phyloP scores from a whole-genome alignment of 2,797 vertebrate genomes.

The Smutsia temminckii region DNA sequence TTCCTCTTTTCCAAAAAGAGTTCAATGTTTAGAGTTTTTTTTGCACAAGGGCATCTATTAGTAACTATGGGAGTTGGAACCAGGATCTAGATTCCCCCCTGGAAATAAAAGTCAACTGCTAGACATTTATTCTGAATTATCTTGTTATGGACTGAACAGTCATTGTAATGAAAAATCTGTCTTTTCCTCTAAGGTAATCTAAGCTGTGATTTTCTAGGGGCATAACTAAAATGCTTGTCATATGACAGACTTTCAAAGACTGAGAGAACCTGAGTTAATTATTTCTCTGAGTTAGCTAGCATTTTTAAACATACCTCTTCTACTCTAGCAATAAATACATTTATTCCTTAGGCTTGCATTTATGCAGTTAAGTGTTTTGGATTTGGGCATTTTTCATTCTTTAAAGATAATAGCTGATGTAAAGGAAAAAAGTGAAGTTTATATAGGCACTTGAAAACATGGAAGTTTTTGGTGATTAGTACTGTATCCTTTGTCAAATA shows the following conservation, averaged over 20 bases:
- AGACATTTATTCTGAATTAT: constrained; percentile 44
- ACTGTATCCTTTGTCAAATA: constrained; percentile 31
- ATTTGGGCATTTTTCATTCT: constrained; percentile 51
- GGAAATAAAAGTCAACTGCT: constrained; percentile 30
- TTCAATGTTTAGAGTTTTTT: constrained; percentile 56
- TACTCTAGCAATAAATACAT: constrained; percentile 12
- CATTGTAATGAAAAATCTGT: constrained; percentile 47
- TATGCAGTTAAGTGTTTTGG: not conserved
- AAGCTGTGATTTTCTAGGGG: constrained; percentile 47
- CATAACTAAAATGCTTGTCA: constrained; percentile 34
- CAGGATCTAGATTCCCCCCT: not conserved
- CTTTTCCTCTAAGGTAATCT: constrained; percentile 60
- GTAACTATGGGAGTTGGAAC: constrained; percentile 23
- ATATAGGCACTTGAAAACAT: not conserved
- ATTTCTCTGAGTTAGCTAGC: constrained; percentile 57
- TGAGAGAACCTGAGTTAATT: constrained; percentile 43
- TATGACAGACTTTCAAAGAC: constrained; percentile 52
- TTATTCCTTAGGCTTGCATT: constrained; percentile 40
- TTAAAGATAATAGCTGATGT: not conserved
- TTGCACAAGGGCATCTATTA: not conserved
- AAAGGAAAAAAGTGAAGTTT: constrained; percentile 21
- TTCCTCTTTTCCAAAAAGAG: constrained; percentile 27
- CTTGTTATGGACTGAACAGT: not conserved
- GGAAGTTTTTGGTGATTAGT: not conserved
- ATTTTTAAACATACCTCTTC: constrained; percentile 36